Base-by-base conservation (phyloP, 2,797 vertebrate genomes). In the Lagodon rhomboides region DNA sequence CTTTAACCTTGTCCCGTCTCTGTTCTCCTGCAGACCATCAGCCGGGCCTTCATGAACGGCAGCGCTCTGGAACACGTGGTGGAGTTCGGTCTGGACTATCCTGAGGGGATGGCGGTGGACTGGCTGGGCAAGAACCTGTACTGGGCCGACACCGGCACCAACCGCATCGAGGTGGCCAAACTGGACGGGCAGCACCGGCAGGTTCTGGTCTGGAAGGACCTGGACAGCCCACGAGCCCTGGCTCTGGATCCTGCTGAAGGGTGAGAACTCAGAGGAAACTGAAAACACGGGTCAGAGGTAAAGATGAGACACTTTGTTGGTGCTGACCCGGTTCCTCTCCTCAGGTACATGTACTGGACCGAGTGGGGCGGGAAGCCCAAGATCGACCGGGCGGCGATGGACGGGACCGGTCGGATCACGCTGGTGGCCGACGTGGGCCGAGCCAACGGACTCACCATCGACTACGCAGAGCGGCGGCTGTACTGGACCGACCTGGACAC, bases 401-500 rank as follows among this genome's bases (percentile, higher is more conserved):
- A 99, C n/a, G 98, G 98, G 22, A 97, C 95, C 0, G 97, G 97
- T 12, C 94, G 98, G 1, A 95, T 96, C 34, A 99, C 98, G 0
- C 82, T 99, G 89, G 98, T 99, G 69, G 97, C 96, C 0, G 97
- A 99, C 0, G 98, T 99, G 84, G 98, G 98, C 0, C 96, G 98
- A 0, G 98, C 98, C 22, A 99, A 99, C 0, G 98, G 98, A 3
- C 96, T 99, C 3, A 99, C 98, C 63, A 99, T 99, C 3, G 98
- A 99, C 85, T 99, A 99, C 0, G 96, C 96, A 0, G 98, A 99
- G 91, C 95, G 98, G 0, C 94, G 98, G 10, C 96, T 99, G 0
- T 99, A 99, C 91, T 99, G 98, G 98, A 99, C 98, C 0, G 98
- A 99, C 91, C 93, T 99, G 7, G 98, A 99, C 89, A 99, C 98